These are phyloP conservation scores for Tigriopus californicus DNA, from an alignment of 2,888 invertebrate genomes.

Conservation along the genomic window DNA sequence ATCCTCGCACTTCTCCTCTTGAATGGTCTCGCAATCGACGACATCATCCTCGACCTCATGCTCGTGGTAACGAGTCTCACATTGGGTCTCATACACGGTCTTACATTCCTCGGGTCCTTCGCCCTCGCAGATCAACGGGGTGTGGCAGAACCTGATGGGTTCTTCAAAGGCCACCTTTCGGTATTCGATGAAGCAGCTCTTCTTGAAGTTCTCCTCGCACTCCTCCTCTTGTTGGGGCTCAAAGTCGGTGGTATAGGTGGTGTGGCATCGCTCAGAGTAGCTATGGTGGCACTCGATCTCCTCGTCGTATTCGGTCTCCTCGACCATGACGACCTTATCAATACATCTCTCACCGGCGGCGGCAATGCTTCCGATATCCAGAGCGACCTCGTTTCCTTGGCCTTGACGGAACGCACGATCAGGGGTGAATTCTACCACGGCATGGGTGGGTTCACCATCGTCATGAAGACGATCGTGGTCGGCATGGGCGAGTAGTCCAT, in stretches of 20 bases:
- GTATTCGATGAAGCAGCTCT: constrained; percentile 14
- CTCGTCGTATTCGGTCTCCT: constrained; percentile 12
- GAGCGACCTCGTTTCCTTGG: neutral
- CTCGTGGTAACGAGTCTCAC: constrained; percentile 1
- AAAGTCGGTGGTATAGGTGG: constrained; percentile 8
- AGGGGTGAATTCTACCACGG: neutral
- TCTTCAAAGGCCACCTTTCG: constrained; percentile 3
- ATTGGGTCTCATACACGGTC: constrained; percentile 3
- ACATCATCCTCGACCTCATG: constrained; percentile 4
- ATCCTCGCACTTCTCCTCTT: constrained; percentile 10
- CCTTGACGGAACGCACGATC: neutral
- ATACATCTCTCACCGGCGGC: constrained; percentile 8
- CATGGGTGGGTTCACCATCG: neutral
- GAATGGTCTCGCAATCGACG: neutral
- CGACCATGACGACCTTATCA: constrained; percentile 12
- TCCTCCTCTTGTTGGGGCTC: constrained; percentile 14
- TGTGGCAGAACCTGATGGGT: constrained; percentile 1
- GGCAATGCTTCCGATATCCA: constrained; percentile 3
- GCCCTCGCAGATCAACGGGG: constrained; percentile 12
- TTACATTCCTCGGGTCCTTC: constrained; percentile 7
- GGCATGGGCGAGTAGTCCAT: too few relatives aligned
- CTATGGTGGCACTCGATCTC: constrained; percentile 1
- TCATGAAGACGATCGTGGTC: neutral
- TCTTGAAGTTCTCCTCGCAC: constrained; percentile 11
- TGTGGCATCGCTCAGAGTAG: constrained; percentile 3